Evolutionary conservation across 2,113 vertebrate species (phyloP), one percentile per base, ranked within the genome.

Genomic region (Puma concolor): DNA sequence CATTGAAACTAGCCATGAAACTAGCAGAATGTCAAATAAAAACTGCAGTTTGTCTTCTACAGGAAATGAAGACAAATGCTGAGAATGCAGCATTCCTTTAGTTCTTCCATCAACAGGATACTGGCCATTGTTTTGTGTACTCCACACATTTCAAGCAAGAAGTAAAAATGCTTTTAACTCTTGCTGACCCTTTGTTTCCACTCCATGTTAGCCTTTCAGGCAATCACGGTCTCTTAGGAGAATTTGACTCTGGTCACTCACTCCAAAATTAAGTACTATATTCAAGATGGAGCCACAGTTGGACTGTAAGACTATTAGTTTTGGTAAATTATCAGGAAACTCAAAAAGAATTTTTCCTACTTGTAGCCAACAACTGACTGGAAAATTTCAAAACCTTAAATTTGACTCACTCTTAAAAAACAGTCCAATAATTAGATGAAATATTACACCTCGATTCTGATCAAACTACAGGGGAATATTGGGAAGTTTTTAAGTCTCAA

Each of bases 11-110:
- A 77, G 41, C 98, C 98, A 98, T 98, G 95, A 99, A 99, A 98
- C 97, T 57, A 95, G 97, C 97, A 98, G 96, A 99, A 99, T 98
- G 98, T 99, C 98, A 99, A 99, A 99, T 98, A 98, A 99, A 97
- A 97, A 76, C 63, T 66, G 79, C 82, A 81, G 94, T 95, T 98
- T 98, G 97, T 97, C 96, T 97, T 97, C 95, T n/a, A 8, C 98
- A 99, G 99, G 99, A 99, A 99, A 99, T 99, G 99, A 98, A 95
- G 97, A 7, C 99, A 99, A 99, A 96, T 99, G 99, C 99, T 99
- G 99, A 99, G 98, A 97, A 98, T 23, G 98, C 99, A 98, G 87
- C 94, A 98, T 98, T 98, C 98, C 98, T 98, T 96, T 97, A 87
- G 95, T 97, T 98, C 96, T 98, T 91, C 98, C 96, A 98, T 99